These are phyloP conservation scores for Pteromalus puparum DNA, from an alignment of 1,140 invertebrate species.

Conservation along the genomic window DNA sequence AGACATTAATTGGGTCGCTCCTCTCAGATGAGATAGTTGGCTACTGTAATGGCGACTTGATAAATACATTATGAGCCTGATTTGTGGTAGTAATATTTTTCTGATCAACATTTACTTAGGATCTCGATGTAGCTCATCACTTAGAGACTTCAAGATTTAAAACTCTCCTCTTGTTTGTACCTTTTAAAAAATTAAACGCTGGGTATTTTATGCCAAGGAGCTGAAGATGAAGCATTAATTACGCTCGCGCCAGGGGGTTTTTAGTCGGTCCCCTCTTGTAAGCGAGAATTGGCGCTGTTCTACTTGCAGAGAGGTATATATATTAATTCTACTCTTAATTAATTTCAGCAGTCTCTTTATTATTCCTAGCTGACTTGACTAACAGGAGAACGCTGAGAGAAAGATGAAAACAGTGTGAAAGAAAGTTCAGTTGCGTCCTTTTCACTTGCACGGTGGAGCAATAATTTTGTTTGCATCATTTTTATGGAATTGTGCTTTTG, in stretches of 20 bases:
- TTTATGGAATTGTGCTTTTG: no score
- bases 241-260: background rate
- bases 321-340: conserved; percentile 23
- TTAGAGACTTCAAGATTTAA: no score
- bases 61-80: no score
- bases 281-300: background rate
- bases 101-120: no score
- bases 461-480: no score
- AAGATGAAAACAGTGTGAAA: background rate
- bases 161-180: no score
- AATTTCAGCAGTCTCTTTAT: conserved; percentile 13
- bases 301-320: background rate
- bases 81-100: no score
- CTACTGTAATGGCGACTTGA: no score
- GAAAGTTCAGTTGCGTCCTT: background rate
- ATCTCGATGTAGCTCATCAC: no score
- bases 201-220: no score
- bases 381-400: background rate
- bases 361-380: background rate
- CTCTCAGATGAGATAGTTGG: no score
- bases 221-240: background rate
- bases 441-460: background rate
- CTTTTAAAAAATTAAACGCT: no score
- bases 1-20: background rate
- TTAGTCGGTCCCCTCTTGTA: background rate